phyloP scores from a whole-genome alignment of 1,140 invertebrate genomes.

The Drosophila kepulauana region DNA sequence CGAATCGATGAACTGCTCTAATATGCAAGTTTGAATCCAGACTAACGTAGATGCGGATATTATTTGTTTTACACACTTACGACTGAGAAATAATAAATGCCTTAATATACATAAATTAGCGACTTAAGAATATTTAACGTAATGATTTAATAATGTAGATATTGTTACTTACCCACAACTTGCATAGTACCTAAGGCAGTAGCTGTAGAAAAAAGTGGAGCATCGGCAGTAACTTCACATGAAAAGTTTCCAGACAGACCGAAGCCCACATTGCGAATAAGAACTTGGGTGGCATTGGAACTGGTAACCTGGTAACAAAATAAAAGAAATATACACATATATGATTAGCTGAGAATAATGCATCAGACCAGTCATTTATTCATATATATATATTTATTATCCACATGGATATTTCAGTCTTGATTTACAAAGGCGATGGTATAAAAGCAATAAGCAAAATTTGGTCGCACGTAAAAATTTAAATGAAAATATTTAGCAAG shows the following conservation, averaged over 20 bases:
- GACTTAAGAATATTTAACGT: too few species aligned
- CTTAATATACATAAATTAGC: too few species aligned
- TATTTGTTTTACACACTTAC: too few species aligned
- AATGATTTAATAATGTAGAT: too few species aligned
- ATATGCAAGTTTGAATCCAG: too few species aligned
- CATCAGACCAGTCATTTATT: too few species aligned
- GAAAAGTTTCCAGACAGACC: conserved; percentile 92
- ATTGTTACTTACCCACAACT: conserved; percentile 89
- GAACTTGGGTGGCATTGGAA: conserved; percentile 92
- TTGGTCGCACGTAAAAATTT: conserved; percentile 37
- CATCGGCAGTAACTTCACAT: conserved; percentile 94
- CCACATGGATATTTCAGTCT: too few species aligned
- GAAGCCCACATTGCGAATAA: conserved; percentile 90
- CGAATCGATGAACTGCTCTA: background rate
- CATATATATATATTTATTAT: too few species aligned
- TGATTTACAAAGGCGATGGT: too few species aligned
- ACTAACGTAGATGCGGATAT: too few species aligned
- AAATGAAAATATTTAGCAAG: conserved; percentile 73
- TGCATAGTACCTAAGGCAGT: conserved; percentile 88
- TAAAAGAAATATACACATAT: background rate
- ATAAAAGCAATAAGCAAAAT: too few species aligned
- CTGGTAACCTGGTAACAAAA: conserved; percentile 85
- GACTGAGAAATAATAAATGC: too few species aligned
- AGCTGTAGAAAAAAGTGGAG: conserved; percentile 90
- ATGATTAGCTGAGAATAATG: background rate